Conservation (phyloP, 2,113 vertebrate species). For the Stigmatopora argus region DNA sequence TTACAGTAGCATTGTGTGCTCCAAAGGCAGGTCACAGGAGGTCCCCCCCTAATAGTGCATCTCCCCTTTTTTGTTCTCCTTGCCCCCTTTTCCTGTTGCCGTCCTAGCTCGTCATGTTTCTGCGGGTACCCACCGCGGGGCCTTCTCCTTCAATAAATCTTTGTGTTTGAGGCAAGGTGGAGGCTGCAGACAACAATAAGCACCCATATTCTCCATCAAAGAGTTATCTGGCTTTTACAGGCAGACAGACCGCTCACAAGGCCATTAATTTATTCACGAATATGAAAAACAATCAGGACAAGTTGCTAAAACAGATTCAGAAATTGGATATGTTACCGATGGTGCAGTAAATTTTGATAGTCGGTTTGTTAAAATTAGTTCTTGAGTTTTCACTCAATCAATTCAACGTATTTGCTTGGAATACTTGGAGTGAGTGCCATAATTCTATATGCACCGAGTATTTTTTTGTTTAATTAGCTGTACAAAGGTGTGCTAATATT, state of each 20-base stretch:
- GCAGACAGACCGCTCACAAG: slow-evolving; percentile 59
- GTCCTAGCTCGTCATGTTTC: slow-evolving; percentile 62
- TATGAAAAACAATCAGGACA: slow-evolving; percentile 5
- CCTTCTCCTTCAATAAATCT: slow-evolving; percentile 66
- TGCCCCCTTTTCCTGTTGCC: slow-evolving; percentile 64
- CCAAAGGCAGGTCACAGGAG: slow-evolving; percentile 50
- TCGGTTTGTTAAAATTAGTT: background rate
- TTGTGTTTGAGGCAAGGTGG: slow-evolving; percentile 68
- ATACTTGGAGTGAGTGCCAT: no score
- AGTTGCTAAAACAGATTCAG: slow-evolving; percentile 1
- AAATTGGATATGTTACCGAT: background rate
- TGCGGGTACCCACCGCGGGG: slow-evolving; percentile 60
- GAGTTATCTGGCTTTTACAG: slow-evolving; percentile 73
- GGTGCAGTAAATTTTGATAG: background rate
- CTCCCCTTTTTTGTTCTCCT: slow-evolving; percentile 46
- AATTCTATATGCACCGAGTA: no score
- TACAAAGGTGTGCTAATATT: no score
- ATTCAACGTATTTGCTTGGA: no score
- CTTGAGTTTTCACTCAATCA: no score
- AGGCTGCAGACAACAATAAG: slow-evolving; percentile 70
- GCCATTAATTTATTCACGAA: slow-evolving; percentile 30
- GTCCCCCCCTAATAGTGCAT: slow-evolving; percentile 54
- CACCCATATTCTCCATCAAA: slow-evolving; percentile 67
- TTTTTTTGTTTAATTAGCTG: no score
- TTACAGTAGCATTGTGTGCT: slow-evolving; percentile 52